A percentile compares a stretch with the other conserved stretches of the same genome.
phyloP scores from a whole-genome alignment of 2,888 invertebrate species.

The Melanargia galathea region DNA sequence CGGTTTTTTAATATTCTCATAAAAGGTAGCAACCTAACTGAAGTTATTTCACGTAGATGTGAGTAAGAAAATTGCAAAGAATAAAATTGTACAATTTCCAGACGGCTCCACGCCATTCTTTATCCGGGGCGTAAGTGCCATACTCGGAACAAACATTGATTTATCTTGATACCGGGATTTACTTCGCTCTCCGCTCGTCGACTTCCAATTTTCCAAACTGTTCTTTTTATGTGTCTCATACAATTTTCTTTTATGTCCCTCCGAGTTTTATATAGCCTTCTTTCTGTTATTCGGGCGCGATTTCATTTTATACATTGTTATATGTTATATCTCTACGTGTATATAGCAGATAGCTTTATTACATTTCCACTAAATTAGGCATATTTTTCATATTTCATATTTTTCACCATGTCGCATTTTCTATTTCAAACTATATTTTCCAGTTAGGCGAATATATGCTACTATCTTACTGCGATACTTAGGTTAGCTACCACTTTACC shows the following conservation, averaged over 20 bases:
- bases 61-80: not conserved
- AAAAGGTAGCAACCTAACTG: too few species aligned
- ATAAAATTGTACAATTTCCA: not conserved
- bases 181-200: slow-evolving; percentile 52
- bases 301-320: slow-evolving; percentile 66
- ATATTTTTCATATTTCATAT: too few species aligned
- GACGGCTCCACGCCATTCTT: slow-evolving; percentile 51
- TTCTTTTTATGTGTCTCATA: slow-evolving; percentile 78
- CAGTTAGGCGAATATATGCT: too few species aligned
- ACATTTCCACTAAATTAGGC: not conserved
- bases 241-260: slow-evolving; percentile 80
- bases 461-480: too few species aligned
- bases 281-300: slow-evolving; percentile 74
- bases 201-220: slow-evolving; percentile 70
- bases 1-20: too few species aligned
- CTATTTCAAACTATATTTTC: too few species aligned
- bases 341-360: not conserved
- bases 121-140: slow-evolving; percentile 62
- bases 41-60: too few species aligned
- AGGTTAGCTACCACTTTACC: too few species aligned
- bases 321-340: slow-evolving; percentile 9
- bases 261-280: slow-evolving; percentile 82
- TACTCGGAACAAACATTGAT: slow-evolving; percentile 78
- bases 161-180: slow-evolving; percentile 79
- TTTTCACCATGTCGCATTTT: too few species aligned